A percentile compares a stretch with the other conserved stretches of the same genome.
Evolutionary conservation across 2,888 invertebrate genomes (phyloP).

Genomic region (Allygus modestus): DNA sequence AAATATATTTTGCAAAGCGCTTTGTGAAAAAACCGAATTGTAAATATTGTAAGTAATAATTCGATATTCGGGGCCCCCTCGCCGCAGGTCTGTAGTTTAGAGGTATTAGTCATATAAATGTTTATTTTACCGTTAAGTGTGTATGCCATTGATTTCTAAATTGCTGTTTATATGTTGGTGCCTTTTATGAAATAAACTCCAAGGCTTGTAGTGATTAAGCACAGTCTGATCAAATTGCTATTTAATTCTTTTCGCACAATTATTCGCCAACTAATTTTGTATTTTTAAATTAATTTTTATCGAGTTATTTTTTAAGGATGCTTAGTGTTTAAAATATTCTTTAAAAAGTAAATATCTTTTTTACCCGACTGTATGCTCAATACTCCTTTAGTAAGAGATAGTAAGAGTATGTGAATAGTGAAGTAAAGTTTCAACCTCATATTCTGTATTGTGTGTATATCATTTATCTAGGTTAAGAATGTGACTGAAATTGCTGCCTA

Average conservation of each 20-base stretch:
- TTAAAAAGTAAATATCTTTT: neutral
- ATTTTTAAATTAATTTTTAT: neutral
- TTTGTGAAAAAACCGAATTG: neutral
- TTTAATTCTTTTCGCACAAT: conserved; percentile 18
- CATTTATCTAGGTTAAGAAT: conserved; percentile 28
- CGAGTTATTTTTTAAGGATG: neutral
- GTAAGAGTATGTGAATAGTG: neutral
- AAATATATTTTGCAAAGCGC: neutral
- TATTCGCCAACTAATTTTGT: neutral
- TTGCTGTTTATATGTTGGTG: conserved; percentile 43
- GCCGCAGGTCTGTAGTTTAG: neutral
- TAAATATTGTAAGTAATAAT: conserved; percentile 21
- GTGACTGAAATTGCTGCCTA: conserved; percentile 22
- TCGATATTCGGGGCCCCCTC: neutral
- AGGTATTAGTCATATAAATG: neutral
- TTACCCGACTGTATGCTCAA: conserved; percentile 32
- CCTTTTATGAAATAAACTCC: conserved; percentile 42
- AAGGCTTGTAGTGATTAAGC: conserved; percentile 18
- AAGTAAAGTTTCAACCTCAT: neutral
- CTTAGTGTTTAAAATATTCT: conserved; percentile 14
- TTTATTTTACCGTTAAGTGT: neutral
- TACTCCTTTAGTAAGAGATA: neutral
- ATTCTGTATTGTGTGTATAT: conserved; percentile 32
- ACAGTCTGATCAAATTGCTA: neutral
- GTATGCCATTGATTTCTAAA: conserved; percentile 1